phyloP scores from a whole-genome alignment of 2,797 vertebrate genomes.

The Perodicticus potto region DNA sequence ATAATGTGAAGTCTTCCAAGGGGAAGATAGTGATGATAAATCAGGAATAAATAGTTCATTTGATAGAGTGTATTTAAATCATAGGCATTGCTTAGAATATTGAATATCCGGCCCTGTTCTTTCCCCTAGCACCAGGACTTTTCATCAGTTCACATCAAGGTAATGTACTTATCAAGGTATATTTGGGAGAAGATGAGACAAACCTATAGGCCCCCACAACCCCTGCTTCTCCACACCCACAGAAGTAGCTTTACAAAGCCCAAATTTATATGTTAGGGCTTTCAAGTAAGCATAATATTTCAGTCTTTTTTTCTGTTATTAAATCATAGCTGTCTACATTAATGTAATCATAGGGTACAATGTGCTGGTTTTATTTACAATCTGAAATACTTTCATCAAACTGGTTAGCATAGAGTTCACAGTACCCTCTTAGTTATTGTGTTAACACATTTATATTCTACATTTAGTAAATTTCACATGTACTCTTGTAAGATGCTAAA shows the following conservation, averaged over 20 bases:
- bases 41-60: not conserved
- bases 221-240: not conserved
- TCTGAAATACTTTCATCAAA: no score
- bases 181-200: not conserved
- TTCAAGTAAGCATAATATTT: not conserved
- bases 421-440: no score
- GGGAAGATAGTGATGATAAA: not conserved
- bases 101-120: not conserved
- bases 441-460: no score
- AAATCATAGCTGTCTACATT: no score
- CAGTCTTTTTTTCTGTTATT: no score
- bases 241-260: not conserved
- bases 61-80: not conserved
- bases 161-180: not conserved
- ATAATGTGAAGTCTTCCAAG: not conserved
- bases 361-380: no score
- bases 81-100: not conserved
- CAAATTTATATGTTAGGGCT: not conserved
- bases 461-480: no score
- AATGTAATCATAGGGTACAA: no score
- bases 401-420: no score
- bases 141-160: not conserved
- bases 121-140: not conserved
- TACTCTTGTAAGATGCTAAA: not conserved
- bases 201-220: no score